Base-by-base conservation (phyloP, 2,797 vertebrate genomes). In the Enteromius mattozi region DNA sequence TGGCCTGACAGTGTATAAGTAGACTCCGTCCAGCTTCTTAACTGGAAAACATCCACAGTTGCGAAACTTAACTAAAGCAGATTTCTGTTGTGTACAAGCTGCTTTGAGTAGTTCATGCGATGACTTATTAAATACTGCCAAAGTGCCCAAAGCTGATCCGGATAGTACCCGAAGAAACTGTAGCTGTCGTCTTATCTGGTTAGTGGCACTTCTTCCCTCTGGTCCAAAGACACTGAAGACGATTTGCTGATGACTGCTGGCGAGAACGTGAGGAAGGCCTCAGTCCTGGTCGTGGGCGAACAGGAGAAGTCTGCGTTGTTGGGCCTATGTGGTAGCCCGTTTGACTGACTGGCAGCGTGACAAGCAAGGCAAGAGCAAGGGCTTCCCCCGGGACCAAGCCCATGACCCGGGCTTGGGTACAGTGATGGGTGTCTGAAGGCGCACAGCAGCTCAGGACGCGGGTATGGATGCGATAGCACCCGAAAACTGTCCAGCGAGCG, bases 181-280 rank as follows among this genome's bases (percentile, higher is more conserved):
- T 40, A 21, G 51, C 56, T 45, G 14, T 86, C 80, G 70, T 91
- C 94, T 95, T 98, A 99, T 99, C 98, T 99, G 87, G 97, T 99
- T 89, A 99, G 95, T 88, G 97, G 96, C 84, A 99, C 98, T 93
- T 99, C 97, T 93, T 99, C 98, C 90, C 98, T 95, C 95, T 99
- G 98, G 92, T 99, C 97, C 93, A 99, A 91, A 63, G 97, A 94
- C 77, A 98, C 97, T 51, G 98, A 90, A 87, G 97, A 94, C 86
- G 96, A 93, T 95, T 99, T 99, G 94, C 97, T 98, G 90, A 99
- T 94, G 90, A 99, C 97, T 2, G 98, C 97, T 80, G 97, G 98
- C 1, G 97, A 96, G 89, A 99, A 99, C 89, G 98, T 97, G 87
- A 99, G 96, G 91, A 99, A 99, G 40, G 97, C 96, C 90, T 99